Conservation (phyloP, 2,797 vertebrate genomes). For the Acrossocheilus fasciatus region DNA sequence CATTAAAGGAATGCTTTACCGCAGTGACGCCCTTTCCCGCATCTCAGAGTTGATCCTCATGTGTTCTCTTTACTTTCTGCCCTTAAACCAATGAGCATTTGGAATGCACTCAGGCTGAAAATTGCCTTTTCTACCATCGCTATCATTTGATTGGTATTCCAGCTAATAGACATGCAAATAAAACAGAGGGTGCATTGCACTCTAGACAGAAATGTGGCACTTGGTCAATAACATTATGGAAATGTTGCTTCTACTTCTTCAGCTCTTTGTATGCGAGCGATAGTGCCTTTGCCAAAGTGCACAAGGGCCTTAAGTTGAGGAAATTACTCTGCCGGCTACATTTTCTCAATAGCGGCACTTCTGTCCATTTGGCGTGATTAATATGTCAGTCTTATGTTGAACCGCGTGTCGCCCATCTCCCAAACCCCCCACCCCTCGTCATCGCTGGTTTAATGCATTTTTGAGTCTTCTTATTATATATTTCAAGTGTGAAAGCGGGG, state of each 20-base stretch:
- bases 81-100: constrained; percentile 56
- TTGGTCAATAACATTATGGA: constrained; percentile 77
- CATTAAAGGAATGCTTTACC: constrained; percentile 37
- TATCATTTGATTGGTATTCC: constrained; percentile 63
- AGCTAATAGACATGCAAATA: constrained; percentile 79
- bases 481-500: background rate
- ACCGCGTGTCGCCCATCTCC: background rate
- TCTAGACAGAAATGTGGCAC: constrained; percentile 54
- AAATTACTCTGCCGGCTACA: constrained; percentile 50
- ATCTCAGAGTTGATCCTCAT: constrained; percentile 27
- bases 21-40: constrained; percentile 15
- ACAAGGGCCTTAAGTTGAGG: constrained; percentile 62
- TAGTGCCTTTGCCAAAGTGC: constrained; percentile 65
- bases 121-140: constrained; percentile 69
- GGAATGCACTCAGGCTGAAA: constrained; percentile 74
- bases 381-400: constrained; percentile 39
- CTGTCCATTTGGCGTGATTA: constrained; percentile 32
- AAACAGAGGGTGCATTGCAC: constrained; percentile 44
- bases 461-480: background rate
- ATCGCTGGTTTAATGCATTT: constrained; percentile 25
- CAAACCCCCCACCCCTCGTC: background rate
- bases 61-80: constrained; percentile 35
- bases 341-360: constrained; percentile 27
- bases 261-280: constrained; percentile 70
- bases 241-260: constrained; percentile 66